Evolutionary conservation across 2,797 vertebrate species (phyloP).

Genomic region (Hephaestus fuliginosus): DNA sequence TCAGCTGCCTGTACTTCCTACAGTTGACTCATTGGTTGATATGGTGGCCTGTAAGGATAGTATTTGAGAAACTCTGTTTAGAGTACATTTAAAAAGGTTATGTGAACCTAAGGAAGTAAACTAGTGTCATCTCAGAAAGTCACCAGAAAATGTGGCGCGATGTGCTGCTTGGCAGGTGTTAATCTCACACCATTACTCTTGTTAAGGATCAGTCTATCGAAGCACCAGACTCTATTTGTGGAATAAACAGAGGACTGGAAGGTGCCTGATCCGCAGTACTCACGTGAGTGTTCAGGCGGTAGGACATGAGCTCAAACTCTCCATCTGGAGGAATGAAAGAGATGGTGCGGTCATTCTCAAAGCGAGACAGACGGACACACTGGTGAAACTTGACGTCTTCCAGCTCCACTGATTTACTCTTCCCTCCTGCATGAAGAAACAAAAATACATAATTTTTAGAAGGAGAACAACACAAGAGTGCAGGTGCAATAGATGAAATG

Average conservation of each 20-base stretch:
- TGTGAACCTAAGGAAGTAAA: not conserved
- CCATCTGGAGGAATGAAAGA: slow-evolving; percentile 96
- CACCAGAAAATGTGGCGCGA: too few relatives aligned
- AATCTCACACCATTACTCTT: not conserved
- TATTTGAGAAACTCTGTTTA: not conserved
- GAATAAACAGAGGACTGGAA: not conserved
- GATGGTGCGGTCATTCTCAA: slow-evolving; percentile 96
- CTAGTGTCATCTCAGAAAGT: not conserved
- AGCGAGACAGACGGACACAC: slow-evolving; percentile 95
- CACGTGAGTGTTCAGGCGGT: slow-evolving; percentile 94
- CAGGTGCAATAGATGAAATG: not conserved
- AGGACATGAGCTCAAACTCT: slow-evolving; percentile 97
- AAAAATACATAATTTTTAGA: not conserved
- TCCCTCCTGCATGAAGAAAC: slow-evolving; percentile 86
- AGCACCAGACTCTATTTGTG: not conserved
- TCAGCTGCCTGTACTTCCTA: not conserved
- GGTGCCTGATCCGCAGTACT: slow-evolving; percentile 65
- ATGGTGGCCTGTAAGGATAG: not conserved
- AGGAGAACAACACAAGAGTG: not conserved
- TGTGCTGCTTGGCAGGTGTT: not conserved
- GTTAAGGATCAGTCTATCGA: not conserved
- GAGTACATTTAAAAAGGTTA: not conserved
- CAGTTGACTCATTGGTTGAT: not conserved
- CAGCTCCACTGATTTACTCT: slow-evolving; percentile 95
- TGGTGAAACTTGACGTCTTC: slow-evolving; percentile 97